phyloP scores from a whole-genome alignment of 2,888 invertebrate genomes.

The Imbricaverruca yamaguchii region DNA sequence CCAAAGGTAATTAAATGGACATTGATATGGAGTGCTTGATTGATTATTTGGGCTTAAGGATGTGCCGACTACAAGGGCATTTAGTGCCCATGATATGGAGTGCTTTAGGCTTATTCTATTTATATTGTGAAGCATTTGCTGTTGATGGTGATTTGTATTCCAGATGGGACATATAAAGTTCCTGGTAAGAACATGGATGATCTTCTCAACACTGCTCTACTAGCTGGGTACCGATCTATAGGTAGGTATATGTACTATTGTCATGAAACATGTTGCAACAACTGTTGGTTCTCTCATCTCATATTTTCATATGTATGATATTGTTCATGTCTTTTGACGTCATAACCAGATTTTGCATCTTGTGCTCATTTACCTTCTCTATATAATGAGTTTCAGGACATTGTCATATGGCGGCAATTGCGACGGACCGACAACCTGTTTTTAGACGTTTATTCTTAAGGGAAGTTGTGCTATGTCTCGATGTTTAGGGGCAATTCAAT shows the following conservation, averaged over 20 bases:
- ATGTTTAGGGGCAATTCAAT: too few species aligned
- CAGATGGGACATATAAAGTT: conserved; percentile 13
- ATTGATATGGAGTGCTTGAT: too few species aligned
- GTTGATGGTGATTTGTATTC: neutral
- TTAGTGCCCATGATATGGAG: too few species aligned
- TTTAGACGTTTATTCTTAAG: neutral
- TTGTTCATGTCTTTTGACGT: neutral
- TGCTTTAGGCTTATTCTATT: too few species aligned
- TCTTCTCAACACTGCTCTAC: neutral
- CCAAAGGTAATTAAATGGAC: too few species aligned
- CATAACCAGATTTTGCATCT: neutral
- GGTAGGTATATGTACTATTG: neutral
- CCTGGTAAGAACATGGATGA: neutral
- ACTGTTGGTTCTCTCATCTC: neutral
- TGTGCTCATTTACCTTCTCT: neutral
- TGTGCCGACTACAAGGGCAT: too few species aligned
- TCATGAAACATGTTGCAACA: neutral
- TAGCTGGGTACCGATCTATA: neutral
- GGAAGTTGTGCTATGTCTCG: neutral
- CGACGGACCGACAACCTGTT: neutral
- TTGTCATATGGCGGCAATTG: neutral
- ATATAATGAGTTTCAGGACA: neutral
- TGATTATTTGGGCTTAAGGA: too few species aligned
- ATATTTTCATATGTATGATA: neutral
- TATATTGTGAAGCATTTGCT: too few species aligned